These are phyloP conservation scores for Brachymystax lenok DNA, from an alignment of 2,797 vertebrate genomes.

Conservation along the genomic window DNA sequence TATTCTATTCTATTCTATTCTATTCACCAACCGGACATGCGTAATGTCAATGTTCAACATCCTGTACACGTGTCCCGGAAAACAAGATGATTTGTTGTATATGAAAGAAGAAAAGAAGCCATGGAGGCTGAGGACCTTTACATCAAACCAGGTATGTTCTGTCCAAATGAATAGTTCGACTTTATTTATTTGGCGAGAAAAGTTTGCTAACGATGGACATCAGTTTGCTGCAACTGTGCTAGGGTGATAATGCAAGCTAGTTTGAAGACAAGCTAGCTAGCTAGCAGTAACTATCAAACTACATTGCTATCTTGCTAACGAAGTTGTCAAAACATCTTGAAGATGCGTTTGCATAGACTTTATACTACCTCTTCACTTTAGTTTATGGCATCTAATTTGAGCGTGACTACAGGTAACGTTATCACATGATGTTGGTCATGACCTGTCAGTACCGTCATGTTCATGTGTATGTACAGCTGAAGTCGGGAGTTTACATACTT, in stretches of 20 bases:
- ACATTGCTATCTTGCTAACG: background rate
- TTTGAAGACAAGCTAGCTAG: background rate
- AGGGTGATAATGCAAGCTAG: background rate
- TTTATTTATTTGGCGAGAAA: background rate
- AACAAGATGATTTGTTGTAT: background rate
- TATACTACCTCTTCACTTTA: background rate
- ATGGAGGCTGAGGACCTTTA: slow-evolving; percentile 67
- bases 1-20: background rate
- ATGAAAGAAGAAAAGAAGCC: background rate
- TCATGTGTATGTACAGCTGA: too few species aligned
- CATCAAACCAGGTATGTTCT: slow-evolving; percentile 71
- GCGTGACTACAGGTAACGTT: too few species aligned
- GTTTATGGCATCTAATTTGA: background rate
- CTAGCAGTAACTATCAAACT: background rate
- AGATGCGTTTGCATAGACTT: background rate
- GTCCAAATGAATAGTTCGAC: background rate
- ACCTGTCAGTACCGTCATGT: background rate
- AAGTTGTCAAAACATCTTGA: background rate
- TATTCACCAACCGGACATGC: slow-evolving; percentile 8
- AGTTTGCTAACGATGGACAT: too few species aligned
- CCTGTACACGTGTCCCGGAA: slow-evolving; percentile 22
- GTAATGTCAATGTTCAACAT: background rate
- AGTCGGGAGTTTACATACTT: too few species aligned
- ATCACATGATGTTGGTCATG: background rate
- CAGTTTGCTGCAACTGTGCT: background rate